These are phyloP conservation scores for Esox lucius DNA, from an alignment of 2,797 vertebrate species.

Conservation along the genomic window DNA sequence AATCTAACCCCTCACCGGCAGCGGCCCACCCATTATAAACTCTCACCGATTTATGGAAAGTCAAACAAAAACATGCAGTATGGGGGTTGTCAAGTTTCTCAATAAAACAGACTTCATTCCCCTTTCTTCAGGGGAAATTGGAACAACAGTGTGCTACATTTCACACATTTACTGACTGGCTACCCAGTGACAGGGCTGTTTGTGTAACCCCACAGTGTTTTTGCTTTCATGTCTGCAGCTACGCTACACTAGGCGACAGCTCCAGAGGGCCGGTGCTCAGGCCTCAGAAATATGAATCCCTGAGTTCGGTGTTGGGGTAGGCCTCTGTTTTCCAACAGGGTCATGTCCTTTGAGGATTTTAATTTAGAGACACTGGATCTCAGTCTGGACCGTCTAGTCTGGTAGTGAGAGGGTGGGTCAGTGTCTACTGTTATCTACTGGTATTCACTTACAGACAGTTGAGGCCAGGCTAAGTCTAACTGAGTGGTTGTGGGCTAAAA, in stretches of 20 bases:
- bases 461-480: neutral
- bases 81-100: slow-evolving; percentile 41
- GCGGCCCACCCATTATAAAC: slow-evolving; percentile 27
- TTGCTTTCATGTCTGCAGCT: slow-evolving; percentile 70
- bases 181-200: slow-evolving; percentile 49
- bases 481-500: neutral
- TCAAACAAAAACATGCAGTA: slow-evolving; percentile 35
- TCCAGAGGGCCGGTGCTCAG: slow-evolving; percentile 43
- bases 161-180: slow-evolving; percentile 61
- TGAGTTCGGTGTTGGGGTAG: slow-evolving; percentile 41
- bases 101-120: slow-evolving; percentile 45
- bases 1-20: neutral
- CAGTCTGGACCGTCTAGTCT: slow-evolving; percentile 39
- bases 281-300: slow-evolving; percentile 65
- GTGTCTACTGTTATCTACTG: neutral
- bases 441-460: neutral
- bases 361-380: slow-evolving; percentile 70
- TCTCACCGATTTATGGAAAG: slow-evolving; percentile 33
- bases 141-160: slow-evolving; percentile 58
- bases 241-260: slow-evolving; percentile 50
- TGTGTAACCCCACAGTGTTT: slow-evolving; percentile 69
- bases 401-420: neutral
- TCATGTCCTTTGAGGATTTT: slow-evolving; percentile 69
- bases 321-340: slow-evolving; percentile 65
- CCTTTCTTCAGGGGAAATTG: slow-evolving; percentile 32